These are phyloP conservation scores for Tetheella fluctuosa DNA, from an alignment of 2,888 invertebrate species.

Conservation along the genomic window DNA sequence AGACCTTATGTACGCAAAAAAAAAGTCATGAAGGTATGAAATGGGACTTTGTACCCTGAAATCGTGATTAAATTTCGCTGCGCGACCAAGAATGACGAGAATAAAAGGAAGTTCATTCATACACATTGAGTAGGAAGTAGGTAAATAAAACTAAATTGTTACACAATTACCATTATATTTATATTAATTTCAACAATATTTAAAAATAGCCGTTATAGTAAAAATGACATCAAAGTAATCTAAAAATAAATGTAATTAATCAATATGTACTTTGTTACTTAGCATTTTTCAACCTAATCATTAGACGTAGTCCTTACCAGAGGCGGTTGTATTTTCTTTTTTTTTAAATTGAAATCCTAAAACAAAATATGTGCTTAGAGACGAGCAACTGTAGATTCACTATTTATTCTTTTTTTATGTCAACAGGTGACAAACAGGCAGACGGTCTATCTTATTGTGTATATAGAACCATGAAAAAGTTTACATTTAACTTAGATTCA, in stretches of 20 bases:
- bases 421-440: no score
- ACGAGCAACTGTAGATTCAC: background rate
- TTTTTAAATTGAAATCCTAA: background rate
- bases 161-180: background rate
- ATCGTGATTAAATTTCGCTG: no score
- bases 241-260: background rate
- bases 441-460: no score
- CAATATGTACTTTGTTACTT: background rate
- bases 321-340: background rate
- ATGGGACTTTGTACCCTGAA: no score
- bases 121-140: no score
- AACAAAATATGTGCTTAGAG: background rate
- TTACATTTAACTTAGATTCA: no score
- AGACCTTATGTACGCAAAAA: no score
- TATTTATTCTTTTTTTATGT: no score
- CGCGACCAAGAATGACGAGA: no score
- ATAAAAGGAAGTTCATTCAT: no score
- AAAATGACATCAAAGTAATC: background rate
- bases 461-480: no score
- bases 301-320: background rate
- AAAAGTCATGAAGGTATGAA: no score
- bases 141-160: background rate
- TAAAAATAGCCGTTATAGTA: constrained; percentile 1
- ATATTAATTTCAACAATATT: background rate
- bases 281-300: background rate